Evolutionary conservation across 2,113 vertebrate genomes (phyloP).

Genomic region (Marmota monax): DNA sequence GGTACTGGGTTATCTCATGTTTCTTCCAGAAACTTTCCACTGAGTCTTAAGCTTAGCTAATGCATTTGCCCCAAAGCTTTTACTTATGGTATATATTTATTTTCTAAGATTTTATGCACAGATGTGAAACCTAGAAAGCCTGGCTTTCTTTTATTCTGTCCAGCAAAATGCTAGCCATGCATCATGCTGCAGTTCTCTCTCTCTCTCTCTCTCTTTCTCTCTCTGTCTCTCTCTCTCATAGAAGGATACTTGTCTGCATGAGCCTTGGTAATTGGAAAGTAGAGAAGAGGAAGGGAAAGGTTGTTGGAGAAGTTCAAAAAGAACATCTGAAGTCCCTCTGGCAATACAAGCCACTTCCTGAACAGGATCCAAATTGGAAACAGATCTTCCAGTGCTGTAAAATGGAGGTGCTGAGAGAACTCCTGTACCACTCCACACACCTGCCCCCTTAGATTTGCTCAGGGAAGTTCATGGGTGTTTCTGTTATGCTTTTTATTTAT

Average conservation of each 20-base stretch:
- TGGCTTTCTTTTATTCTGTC: background rate
- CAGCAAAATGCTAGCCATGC: background rate
- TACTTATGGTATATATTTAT: background rate
- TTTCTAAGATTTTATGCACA: slow-evolving; percentile 16
- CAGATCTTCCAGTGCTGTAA: background rate
- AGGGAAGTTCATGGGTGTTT: background rate
- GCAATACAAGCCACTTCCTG: slow-evolving; percentile 45
- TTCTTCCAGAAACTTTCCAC: background rate
- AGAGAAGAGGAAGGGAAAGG: background rate
- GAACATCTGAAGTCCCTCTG: slow-evolving; percentile 8
- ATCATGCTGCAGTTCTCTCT: background rate
- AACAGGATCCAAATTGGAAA: slow-evolving; percentile 55
- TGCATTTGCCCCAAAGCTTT: background rate
- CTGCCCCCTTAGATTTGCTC: background rate
- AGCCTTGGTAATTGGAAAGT: background rate
- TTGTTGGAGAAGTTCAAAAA: slow-evolving; percentile 28
- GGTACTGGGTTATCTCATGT: background rate
- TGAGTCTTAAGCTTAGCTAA: background rate
- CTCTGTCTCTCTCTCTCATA: background rate
- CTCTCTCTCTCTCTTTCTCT: background rate
- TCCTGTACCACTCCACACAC: background rate
- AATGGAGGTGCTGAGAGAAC: slow-evolving; percentile 36
- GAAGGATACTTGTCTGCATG: background rate
- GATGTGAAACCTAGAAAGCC: background rate
- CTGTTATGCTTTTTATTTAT: background rate